Evolutionary conservation across 1,140 invertebrate genomes (phyloP).

Genomic region (Orchesella cincta): DNA sequence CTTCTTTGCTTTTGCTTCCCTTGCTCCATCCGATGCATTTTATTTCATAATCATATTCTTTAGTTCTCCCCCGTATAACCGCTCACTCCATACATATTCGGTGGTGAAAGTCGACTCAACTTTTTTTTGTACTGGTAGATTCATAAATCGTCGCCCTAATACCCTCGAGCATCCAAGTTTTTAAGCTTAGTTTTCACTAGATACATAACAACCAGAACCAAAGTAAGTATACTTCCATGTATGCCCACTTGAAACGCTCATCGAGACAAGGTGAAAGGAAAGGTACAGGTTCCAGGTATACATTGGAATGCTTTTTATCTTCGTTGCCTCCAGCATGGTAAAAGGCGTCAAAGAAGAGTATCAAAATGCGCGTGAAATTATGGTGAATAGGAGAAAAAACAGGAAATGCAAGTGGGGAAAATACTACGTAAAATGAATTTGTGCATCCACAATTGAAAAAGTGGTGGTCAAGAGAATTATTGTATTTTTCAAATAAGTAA

Average conservation of each 20-base stretch:
- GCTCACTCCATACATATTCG: background rate
- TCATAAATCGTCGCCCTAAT: slow-evolving; percentile 28
- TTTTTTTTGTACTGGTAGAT: slow-evolving; percentile 12
- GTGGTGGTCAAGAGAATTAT: background rate
- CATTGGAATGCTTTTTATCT: too few species aligned
- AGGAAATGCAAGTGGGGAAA: background rate
- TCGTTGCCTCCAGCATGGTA: too few species aligned
- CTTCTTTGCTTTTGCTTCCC: slow-evolving; percentile 6
- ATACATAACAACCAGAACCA: too few species aligned
- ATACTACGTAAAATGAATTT: background rate
- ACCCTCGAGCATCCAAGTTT: slow-evolving; percentile 6
- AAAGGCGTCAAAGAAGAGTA: too few species aligned
- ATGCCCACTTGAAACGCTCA: too few species aligned
- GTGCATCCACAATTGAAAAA: background rate
- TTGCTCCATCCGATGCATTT: background rate
- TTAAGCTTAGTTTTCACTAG: too few species aligned
- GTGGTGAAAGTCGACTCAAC: slow-evolving; percentile 28
- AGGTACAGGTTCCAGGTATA: too few species aligned
- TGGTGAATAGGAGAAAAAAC: background rate
- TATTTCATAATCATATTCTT: background rate
- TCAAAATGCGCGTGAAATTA: background rate
- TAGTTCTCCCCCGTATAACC: background rate
- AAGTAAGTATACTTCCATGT: too few species aligned
- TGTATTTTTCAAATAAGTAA: background rate
- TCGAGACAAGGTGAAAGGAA: too few species aligned